A percentile compares a stretch with the other conserved stretches of the same genome.
Evolutionary conservation across 2,888 invertebrate species (phyloP).

Genomic region (Mechanitis mazaeus): DNA sequence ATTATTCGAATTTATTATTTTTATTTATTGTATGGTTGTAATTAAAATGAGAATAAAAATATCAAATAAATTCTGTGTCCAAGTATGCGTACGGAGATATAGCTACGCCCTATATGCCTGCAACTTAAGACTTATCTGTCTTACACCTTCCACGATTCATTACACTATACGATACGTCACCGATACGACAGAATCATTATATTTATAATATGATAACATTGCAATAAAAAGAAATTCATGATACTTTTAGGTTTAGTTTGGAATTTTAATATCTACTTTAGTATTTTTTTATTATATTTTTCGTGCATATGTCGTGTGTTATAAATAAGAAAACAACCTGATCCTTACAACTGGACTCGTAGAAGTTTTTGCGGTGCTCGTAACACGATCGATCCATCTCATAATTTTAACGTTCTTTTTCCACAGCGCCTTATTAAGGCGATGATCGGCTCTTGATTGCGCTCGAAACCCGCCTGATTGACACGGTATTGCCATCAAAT

Average conservation of each 20-base stretch:
- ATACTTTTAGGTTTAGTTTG: neutral
- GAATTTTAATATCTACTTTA: too few species aligned
- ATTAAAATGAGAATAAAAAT: too few species aligned
- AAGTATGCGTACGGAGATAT: slow-evolving; percentile 49
- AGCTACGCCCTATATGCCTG: slow-evolving; percentile 49
- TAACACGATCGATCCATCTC: slow-evolving; percentile 71
- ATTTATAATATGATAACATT: neutral
- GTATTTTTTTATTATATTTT: too few species aligned
- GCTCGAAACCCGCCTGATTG: slow-evolving; percentile 42
- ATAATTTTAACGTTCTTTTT: slow-evolving; percentile 65
- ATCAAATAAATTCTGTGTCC: slow-evolving; percentile 45
- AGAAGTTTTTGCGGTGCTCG: slow-evolving; percentile 55
- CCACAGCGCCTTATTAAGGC: slow-evolving; percentile 51
- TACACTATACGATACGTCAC: slow-evolving; percentile 28
- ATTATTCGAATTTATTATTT: too few species aligned
- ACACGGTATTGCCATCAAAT: slow-evolving; percentile 36
- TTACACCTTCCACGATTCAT: slow-evolving; percentile 41
- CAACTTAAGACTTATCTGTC: slow-evolving; percentile 44
- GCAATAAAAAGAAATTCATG: neutral
- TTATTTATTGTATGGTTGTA: too few species aligned
- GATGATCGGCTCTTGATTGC: slow-evolving; percentile 48
- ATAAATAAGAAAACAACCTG: slow-evolving; percentile 33
- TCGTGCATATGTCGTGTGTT: slow-evolving; percentile 18
- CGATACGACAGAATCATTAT: slow-evolving; percentile 14
- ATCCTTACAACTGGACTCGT: slow-evolving; percentile 45